A percentile compares a stretch with the other conserved stretches of the same genome.
Evolutionary conservation across 2,888 invertebrate genomes (phyloP).

Genomic region (Erebia aethiops): DNA sequence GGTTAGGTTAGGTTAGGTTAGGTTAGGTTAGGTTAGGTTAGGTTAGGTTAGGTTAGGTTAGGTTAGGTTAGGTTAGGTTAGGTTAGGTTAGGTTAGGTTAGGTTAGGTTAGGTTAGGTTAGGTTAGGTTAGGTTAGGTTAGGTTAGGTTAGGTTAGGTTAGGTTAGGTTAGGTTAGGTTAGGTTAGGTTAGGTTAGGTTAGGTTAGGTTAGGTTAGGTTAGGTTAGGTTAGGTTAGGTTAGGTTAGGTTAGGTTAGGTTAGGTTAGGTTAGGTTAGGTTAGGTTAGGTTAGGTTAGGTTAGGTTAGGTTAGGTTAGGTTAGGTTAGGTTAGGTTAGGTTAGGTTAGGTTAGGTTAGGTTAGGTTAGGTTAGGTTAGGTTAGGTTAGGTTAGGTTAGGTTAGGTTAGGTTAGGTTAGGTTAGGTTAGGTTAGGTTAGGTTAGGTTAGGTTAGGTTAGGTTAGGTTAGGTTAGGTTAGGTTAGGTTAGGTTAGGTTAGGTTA

Average conservation of each 20-base stretch:
- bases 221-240: conserved; percentile 41
- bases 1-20: conserved; percentile 33
- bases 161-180: conserved; percentile 41
- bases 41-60: conserved; percentile 36
- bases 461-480: conserved; percentile 38
- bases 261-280: conserved; percentile 38
- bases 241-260: conserved; percentile 38
- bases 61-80: conserved; percentile 29
- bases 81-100: conserved; percentile 20
- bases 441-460: conserved; percentile 33
- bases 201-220: conserved; percentile 42
- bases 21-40: conserved; percentile 36
- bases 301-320: conserved; percentile 12
- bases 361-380: conserved; percentile 33
- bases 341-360: conserved; percentile 33
- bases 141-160: conserved; percentile 37
- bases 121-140: conserved; percentile 43
- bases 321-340: conserved; percentile 26
- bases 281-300: conserved; percentile 38
- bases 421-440: conserved; percentile 23
- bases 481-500: conserved; percentile 37
- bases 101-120: conserved; percentile 44
- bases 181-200: conserved; percentile 40
- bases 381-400: conserved; percentile 32
- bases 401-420: conserved; percentile 34